phyloP scores from a whole-genome alignment of 2,113 vertebrate species.

The Otocyon megalotis region DNA sequence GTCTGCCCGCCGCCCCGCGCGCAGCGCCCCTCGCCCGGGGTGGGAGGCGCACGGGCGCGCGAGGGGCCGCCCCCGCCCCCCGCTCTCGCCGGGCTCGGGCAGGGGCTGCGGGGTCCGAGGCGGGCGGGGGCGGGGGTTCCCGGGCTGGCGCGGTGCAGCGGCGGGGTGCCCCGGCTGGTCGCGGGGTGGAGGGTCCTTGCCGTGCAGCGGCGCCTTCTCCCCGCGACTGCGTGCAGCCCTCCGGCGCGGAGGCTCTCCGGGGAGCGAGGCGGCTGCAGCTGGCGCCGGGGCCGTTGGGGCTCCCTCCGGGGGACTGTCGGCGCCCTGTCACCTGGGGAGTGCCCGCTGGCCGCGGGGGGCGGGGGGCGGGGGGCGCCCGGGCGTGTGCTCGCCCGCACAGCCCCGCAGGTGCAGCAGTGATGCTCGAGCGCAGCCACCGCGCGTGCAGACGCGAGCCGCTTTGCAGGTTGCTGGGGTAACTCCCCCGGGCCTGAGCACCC shows the following conservation, averaged over 20 bases:
- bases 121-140: not conserved
- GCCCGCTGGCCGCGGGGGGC: not conserved
- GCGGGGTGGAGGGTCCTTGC: not conserved
- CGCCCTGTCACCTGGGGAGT: not conserved
- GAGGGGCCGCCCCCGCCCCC: not conserved
- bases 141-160: not conserved
- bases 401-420: not conserved
- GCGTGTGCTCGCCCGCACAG: not conserved
- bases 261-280: not conserved
- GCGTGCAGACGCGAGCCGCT: not conserved
- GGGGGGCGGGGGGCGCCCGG: no score
- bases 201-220: not conserved
- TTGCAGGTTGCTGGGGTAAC: slow-evolving; percentile 46
- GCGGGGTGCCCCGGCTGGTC: not conserved
- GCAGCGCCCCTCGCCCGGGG: not conserved
- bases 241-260: not conserved
- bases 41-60: slow-evolving; percentile 6
- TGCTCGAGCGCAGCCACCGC: not conserved
- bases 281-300: not conserved
- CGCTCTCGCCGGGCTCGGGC: not conserved
- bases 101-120: not conserved
- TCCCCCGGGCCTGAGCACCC: not conserved
- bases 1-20: not conserved
- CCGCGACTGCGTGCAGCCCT: not conserved
- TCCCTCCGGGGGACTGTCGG: not conserved